Conservation (phyloP, 2,113 vertebrate genomes). For the Xenopus laevis region DNA sequence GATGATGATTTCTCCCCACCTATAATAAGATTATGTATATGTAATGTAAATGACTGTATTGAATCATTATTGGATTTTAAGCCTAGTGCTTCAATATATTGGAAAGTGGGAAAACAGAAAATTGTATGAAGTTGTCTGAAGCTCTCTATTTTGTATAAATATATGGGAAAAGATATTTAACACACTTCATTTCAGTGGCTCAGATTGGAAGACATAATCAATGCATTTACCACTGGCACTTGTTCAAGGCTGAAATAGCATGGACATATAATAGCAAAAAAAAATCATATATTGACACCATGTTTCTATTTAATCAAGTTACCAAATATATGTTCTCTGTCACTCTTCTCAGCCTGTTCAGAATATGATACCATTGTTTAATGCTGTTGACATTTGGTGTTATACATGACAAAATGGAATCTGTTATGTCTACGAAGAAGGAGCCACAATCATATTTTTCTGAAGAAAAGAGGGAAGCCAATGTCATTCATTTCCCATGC, state of each 20-base stretch:
- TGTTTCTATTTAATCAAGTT: neutral
- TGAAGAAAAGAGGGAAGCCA: slow-evolving; percentile 13
- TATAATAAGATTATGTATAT: too few relatives aligned
- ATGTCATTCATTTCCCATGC: slow-evolving; percentile 21
- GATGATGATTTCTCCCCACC: too few relatives aligned
- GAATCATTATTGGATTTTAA: too few relatives aligned
- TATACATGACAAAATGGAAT: slow-evolving; percentile 2
- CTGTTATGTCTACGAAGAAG: slow-evolving; percentile 2
- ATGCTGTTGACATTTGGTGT: neutral
- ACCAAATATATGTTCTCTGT: neutral
- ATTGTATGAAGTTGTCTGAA: too few relatives aligned
- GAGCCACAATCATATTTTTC: slow-evolving; percentile 17
- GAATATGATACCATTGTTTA: neutral
- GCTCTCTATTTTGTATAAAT: too few relatives aligned
- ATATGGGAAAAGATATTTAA: neutral
- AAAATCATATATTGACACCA: neutral
- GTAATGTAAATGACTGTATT: too few relatives aligned
- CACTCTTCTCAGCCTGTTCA: slow-evolving; percentile 1
- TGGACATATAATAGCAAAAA: neutral
- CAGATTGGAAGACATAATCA: neutral
- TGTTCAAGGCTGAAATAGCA: neutral
- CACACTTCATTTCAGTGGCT: neutral
- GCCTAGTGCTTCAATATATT: too few relatives aligned
- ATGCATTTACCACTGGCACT: neutral
- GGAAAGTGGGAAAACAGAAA: too few relatives aligned